Percentiles rank a stretch among this genome's conserved stretches.
Conservation (phyloP, 2,797 vertebrate species). For the Pseudopleuronectes americanus region DNA sequence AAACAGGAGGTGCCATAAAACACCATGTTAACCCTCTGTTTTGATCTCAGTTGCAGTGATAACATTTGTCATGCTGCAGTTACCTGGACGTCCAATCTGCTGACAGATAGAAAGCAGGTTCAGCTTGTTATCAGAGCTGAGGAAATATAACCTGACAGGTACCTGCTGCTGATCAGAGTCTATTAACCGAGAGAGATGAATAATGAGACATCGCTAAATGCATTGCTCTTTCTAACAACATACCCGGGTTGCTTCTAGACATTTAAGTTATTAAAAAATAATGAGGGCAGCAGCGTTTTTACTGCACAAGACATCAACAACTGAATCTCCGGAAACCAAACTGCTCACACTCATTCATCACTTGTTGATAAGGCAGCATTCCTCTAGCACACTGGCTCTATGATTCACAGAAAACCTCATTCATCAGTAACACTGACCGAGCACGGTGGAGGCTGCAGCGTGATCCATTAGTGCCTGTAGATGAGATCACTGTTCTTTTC, state of each 20-base stretch:
- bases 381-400: slow-evolving; percentile 52
- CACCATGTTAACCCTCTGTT: neutral
- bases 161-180: slow-evolving; percentile 45
- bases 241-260: neutral
- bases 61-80: slow-evolving; percentile 16
- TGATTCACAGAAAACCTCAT: slow-evolving; percentile 56
- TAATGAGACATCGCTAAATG: slow-evolving; percentile 32
- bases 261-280: slow-evolving; percentile 6
- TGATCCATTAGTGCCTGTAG: slow-evolving; percentile 51
- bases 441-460: slow-evolving; percentile 36
- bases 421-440: slow-evolving; percentile 57
- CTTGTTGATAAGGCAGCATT: slow-evolving; percentile 69
- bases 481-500: slow-evolving; percentile 54
- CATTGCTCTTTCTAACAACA: slow-evolving; percentile 3
- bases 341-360: slow-evolving; percentile 52
- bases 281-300: slow-evolving; percentile 1
- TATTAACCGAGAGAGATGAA: slow-evolving; percentile 14
- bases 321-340: slow-evolving; percentile 3
- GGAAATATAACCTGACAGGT: slow-evolving; percentile 55
- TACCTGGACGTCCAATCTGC: slow-evolving; percentile 22
- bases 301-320: slow-evolving; percentile 24
- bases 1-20: slow-evolving; percentile 25
- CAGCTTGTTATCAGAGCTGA: slow-evolving; percentile 61
- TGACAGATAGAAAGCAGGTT: slow-evolving; percentile 68
- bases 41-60: slow-evolving; percentile 9